Evolutionary conservation across 1,140 invertebrate genomes (phyloP).

Genomic region (Neodiprion fabricii): DNA sequence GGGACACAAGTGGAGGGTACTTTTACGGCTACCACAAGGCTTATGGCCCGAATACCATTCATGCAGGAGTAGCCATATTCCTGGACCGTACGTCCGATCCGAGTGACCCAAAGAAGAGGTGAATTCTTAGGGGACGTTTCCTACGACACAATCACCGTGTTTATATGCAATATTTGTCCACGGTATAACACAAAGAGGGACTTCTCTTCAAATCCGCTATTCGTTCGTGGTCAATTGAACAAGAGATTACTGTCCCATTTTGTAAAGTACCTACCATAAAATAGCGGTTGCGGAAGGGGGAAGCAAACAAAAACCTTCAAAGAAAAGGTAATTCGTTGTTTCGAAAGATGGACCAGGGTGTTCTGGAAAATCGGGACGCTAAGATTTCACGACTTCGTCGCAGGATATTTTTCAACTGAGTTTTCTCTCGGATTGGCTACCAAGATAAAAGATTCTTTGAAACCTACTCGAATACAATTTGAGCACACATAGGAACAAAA

Average conservation of each 20-base stretch:
- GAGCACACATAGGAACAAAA: not conserved
- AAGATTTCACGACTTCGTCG: no score
- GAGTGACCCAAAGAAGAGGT: not conserved
- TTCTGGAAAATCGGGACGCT: no score
- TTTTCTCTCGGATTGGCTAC: no score
- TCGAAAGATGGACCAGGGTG: no score
- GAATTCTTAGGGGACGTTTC: slow-evolving; percentile 1
- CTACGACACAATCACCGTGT: not conserved
- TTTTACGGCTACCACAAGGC: slow-evolving; percentile 1
- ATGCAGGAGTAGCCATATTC: not conserved
- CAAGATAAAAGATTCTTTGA: no score
- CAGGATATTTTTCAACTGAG: no score
- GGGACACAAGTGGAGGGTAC: not conserved
- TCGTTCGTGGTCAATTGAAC: not conserved
- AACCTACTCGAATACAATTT: no score
- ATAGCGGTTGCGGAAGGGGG: no score
- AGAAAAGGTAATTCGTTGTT: no score
- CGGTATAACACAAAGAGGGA: not conserved
- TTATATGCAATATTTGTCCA: slow-evolving; percentile 2
- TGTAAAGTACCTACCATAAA: not conserved
- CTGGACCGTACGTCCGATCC: not conserved
- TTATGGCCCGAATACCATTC: not conserved
- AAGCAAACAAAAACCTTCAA: no score
- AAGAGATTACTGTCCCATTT: not conserved
- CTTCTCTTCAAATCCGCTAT: slow-evolving; percentile 1